Evolutionary conservation across 2,888 invertebrate species (phyloP).

Genomic region (Polia nebulosa): DNA sequence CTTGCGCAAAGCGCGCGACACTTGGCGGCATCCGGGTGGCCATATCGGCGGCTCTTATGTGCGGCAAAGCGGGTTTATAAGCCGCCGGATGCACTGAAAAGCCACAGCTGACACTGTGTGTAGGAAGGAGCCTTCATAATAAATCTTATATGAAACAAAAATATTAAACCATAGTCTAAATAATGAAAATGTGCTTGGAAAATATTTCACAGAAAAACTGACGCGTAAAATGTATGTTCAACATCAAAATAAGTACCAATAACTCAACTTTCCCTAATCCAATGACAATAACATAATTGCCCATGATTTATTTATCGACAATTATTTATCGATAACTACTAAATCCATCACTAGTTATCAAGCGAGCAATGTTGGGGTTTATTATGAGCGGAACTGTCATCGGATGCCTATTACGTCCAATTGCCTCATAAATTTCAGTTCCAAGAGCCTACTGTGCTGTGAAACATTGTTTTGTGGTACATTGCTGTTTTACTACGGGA

Average conservation of each 20-base stretch:
- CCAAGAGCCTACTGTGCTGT: constrained; percentile 64
- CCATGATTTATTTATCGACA: constrained; percentile 50
- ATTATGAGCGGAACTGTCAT: constrained; percentile 79
- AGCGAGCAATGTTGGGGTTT: constrained; percentile 71
- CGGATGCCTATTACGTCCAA: constrained; percentile 76
- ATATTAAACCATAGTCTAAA: too few species aligned
- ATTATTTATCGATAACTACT: constrained; percentile 61
- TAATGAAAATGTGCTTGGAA: too few species aligned
- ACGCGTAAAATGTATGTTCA: background rate
- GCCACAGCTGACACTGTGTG: too few species aligned
- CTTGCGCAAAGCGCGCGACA: too few species aligned
- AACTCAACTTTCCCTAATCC: background rate
- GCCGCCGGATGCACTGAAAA: too few species aligned
- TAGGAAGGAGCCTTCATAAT: too few species aligned
- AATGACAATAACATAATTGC: constrained; percentile 24
- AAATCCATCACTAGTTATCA: constrained; percentile 66
- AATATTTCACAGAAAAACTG: background rate
- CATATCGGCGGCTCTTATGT: too few species aligned
- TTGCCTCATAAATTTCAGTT: constrained; percentile 75
- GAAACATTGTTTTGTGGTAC: constrained; percentile 61
- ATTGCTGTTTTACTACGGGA: constrained; percentile 50
- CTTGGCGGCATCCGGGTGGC: too few species aligned
- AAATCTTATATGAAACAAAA: too few species aligned
- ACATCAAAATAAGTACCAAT: constrained; percentile 16
- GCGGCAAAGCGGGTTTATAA: too few species aligned